phyloP scores from a whole-genome alignment of 2,888 invertebrate species.

The Eugnorisma glareosa region DNA sequence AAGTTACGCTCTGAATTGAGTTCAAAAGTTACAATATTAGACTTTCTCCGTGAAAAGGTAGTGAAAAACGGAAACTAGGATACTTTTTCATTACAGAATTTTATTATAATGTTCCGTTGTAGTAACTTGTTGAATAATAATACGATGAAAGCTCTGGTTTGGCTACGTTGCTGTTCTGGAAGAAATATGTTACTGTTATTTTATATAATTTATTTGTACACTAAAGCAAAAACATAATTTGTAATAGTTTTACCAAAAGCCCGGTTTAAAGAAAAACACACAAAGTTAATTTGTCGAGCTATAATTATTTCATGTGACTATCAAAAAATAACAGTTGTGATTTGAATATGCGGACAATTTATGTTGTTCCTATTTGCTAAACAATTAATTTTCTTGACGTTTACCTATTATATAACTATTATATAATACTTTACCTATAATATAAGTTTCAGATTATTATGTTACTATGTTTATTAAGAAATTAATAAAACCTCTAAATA shows the following conservation, averaged over 20 bases:
- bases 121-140: slow-evolving; percentile 10
- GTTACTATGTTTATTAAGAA: too few relatives aligned
- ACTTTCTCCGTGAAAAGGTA: slow-evolving; percentile 36
- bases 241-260: not conserved
- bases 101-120: slow-evolving; percentile 7
- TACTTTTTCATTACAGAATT: slow-evolving; percentile 26
- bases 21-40: slow-evolving; percentile 53
- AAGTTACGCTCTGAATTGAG: slow-evolving; percentile 41
- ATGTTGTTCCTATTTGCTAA: too few relatives aligned
- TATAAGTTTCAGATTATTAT: not conserved
- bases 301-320: not conserved
- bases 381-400: too few relatives aligned
- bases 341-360: too few relatives aligned
- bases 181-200: not conserved
- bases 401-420: too few relatives aligned
- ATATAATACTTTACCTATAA: too few relatives aligned
- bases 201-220: slow-evolving; percentile 6
- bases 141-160: not conserved
- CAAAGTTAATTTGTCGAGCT: not conserved
- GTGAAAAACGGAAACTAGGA: slow-evolving; percentile 22
- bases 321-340: not conserved
- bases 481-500: not conserved
- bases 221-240: not conserved
- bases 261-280: not conserved
- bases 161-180: not conserved